Evolutionary conservation across 2,888 invertebrate species (phyloP).

Genomic region (Melipona beecheii): DNA sequence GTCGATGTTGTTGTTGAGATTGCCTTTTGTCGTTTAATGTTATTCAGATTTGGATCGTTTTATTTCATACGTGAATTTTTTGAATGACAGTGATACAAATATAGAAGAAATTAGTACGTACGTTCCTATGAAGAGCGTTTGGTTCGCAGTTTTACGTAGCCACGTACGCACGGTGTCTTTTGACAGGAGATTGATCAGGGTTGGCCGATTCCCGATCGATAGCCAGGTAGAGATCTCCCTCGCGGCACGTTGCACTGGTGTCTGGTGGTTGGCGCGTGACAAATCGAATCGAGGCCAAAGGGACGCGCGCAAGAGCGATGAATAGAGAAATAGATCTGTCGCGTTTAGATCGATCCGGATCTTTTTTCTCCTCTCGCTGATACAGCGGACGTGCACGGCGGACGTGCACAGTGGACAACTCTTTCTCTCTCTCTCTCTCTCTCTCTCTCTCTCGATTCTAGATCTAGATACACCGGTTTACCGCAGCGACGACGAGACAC

Average conservation of each 20-base stretch:
- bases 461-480: conserved; percentile 34
- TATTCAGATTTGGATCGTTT: background rate
- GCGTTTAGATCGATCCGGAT: conserved; percentile 50
- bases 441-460: conserved; percentile 16
- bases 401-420: background rate
- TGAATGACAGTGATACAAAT: background rate
- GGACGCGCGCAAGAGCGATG: conserved; percentile 45
- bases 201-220: conserved; percentile 35
- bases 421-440: conserved; percentile 1
- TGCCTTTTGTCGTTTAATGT: background rate
- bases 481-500: background rate
- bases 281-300: conserved; percentile 57
- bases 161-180: no score
- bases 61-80: background rate
- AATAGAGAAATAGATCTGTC: conserved; percentile 63
- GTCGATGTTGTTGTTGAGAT: no score
- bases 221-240: conserved; percentile 12
- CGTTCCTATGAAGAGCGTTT: no score
- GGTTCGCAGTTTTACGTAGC: background rate
- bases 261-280: conserved; percentile 41
- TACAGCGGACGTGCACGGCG: background rate
- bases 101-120: no score
- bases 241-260: conserved; percentile 17
- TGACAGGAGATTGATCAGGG: conserved; percentile 44
- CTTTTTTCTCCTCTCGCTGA: conserved; percentile 4